Percentiles rank a stretch among this genome's conserved stretches.
Evolutionary conservation across 2,888 invertebrate genomes (phyloP).

Genomic region (Euzophera pinguis): DNA sequence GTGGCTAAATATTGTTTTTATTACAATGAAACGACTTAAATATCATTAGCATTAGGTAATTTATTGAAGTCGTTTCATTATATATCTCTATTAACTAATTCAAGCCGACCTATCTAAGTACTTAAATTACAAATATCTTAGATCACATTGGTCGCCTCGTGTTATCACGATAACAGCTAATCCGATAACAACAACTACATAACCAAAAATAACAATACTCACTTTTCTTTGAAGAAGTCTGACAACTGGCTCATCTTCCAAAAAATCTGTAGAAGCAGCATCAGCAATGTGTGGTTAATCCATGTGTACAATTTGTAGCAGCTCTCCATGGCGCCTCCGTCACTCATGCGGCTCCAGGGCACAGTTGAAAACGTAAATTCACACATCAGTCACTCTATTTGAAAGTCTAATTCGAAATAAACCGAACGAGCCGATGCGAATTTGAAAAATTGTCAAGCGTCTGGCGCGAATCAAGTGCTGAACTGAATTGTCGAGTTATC

Average conservation of each 20-base stretch:
- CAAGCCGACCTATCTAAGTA: not conserved
- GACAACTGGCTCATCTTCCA: conserved; percentile 75
- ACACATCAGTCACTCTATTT: conserved; percentile 67
- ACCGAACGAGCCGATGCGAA: conserved; percentile 19
- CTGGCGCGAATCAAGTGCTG: conserved; percentile 36
- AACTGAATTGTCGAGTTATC: conserved; percentile 50
- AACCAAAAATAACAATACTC: conserved; percentile 33
- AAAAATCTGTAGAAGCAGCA: conserved; percentile 71
- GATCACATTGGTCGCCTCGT: conserved; percentile 2
- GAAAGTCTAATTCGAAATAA: conserved; percentile 38
- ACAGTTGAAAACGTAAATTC: conserved; percentile 61
- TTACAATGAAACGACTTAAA: too few species aligned
- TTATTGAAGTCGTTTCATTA: too few species aligned
- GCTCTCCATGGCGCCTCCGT: conserved; percentile 65
- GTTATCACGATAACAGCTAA: conserved; percentile 7
- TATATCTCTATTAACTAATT: too few species aligned
- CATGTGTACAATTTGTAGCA: conserved; percentile 71
- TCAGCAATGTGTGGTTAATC: conserved; percentile 69
- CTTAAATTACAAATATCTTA: not conserved
- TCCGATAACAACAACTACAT: not conserved
- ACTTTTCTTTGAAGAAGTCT: conserved; percentile 70
- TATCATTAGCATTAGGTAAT: too few species aligned
- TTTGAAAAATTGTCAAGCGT: conserved; percentile 30
- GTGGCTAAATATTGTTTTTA: too few species aligned
- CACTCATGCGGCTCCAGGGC: conserved; percentile 56